Evolutionary conservation across 53 echinoderm and acorn worm species (phyloP), one percentile per base, ranked within the genome.

Genomic region (Echinometra lucunter): DNA sequence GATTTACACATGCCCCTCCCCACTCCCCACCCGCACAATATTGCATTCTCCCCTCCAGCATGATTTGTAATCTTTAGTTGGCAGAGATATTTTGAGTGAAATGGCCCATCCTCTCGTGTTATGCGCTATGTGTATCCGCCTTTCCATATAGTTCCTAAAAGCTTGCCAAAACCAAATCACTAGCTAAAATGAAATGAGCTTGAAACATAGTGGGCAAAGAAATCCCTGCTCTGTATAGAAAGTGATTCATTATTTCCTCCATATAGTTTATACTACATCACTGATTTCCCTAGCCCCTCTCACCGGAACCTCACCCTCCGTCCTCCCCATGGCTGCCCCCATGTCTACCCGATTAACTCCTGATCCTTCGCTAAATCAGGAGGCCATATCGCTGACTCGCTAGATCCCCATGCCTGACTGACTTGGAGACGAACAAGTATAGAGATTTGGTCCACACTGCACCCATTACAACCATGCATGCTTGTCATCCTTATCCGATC

Each of bases 311-410:
- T 42, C 42, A 40, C 42, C 42, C 78, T 23, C 42, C 21, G 63
- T 78, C 78, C 78, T 78, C 78, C 78, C 38, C 78, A 42, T 78
- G 6, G 78, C 78, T 38, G 6, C 42, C 18, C 78, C 78, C 23
- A 42, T 78, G 78, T 78, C 78, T 78, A 78, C 78, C 78, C 40
- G 78, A 78, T 78, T 78, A 78, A 78, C 11, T 23, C 42, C 19
- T 78, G 78, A 78, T 78, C 78, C 38, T 21, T 78, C 7, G 78
- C 23, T 18, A 78, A 42, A 6, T 42, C 78, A 78, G 6, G 78
- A 42, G 78, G 78, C 38, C 40, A 21, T 38, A 21, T 40, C 17
- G 42, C 21, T 40, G 38, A 40, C 78, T 78, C 23, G 78, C 38
- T 78, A 40, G 11, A 78, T 6, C 38, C 42, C 17, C 42, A 18